A percentile compares a stretch with the other conserved stretches of the same genome.
These are phyloP conservation scores for Chaenogobius annularis DNA, from an alignment of 2,113 vertebrate species.

Conservation along the genomic window DNA sequence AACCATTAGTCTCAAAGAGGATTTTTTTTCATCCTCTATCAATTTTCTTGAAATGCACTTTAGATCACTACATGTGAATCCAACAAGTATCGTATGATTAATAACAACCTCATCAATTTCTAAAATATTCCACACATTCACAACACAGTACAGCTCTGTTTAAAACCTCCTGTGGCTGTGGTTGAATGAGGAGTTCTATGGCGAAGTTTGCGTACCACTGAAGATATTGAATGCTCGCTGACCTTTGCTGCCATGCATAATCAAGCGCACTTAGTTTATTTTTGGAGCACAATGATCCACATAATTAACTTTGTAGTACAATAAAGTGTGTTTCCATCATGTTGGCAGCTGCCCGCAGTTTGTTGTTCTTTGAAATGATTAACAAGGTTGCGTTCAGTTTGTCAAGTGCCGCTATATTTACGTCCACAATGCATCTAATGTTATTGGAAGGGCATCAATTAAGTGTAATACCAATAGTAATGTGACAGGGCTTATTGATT, in stretches of 20 bases:
- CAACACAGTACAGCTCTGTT: neutral
- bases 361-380: conserved; percentile 62
- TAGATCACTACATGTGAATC: neutral
- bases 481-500: conserved; percentile 10
- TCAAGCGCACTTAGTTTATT: conserved; percentile 65
- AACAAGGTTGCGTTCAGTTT: conserved; percentile 57
- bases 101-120: neutral
- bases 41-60: neutral
- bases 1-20: neutral
- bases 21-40: neutral
- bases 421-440: conserved; percentile 36
- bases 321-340: conserved; percentile 57
- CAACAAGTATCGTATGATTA: neutral
- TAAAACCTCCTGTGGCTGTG: neutral
- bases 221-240: conserved; percentile 52
- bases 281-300: conserved; percentile 58
- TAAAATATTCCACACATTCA: neutral
- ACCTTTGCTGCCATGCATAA: conserved; percentile 62
- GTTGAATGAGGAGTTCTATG: neutral
- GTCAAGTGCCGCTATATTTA: conserved; percentile 45
- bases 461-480: conserved; percentile 4
- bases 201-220: conserved; percentile 33
- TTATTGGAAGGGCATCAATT: conserved; percentile 22
- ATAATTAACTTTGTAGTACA: conserved; percentile 66
- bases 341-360: conserved; percentile 59